These are phyloP conservation scores for Phodopus roborovskii DNA, from an alignment of 2,113 vertebrate genomes.

Conservation along the genomic window DNA sequence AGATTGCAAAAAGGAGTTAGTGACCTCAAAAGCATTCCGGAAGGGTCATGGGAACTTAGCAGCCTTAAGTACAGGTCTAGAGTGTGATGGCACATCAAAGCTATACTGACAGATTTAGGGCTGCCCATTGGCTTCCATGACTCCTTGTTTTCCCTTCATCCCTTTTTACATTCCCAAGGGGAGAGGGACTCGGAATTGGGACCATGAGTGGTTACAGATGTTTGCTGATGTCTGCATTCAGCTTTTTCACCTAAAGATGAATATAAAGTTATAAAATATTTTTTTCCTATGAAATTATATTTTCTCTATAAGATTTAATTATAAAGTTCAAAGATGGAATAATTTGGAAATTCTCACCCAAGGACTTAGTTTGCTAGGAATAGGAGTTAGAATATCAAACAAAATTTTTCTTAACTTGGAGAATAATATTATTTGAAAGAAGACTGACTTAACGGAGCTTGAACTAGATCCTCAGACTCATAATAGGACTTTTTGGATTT, in stretches of 20 bases:
- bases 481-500: conserved; percentile 32
- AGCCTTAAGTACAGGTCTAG: conserved; percentile 44
- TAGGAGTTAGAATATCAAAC: conserved; percentile 46
- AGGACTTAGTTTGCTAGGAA: conserved; percentile 19
- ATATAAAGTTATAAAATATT: conserved; percentile 24
- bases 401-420: not conserved
- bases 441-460: not conserved
- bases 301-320: conserved; percentile 42
- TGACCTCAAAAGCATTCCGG: conserved; percentile 28
- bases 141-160: not conserved
- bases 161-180: conserved; percentile 30
- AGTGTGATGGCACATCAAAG: conserved; percentile 34
- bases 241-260: conserved; percentile 44
- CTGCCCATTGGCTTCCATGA: conserved; percentile 27
- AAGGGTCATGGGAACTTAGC: conserved; percentile 58
- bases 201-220: not conserved
- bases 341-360: conserved; percentile 52
- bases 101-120: conserved; percentile 57
- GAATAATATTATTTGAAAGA: not conserved
- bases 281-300: conserved; percentile 6
- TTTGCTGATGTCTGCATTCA: conserved; percentile 8
- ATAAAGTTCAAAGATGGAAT: conserved; percentile 46
- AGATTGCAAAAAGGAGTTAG: conserved; percentile 61
- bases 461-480: conserved; percentile 4
- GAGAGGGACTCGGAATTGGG: not conserved